A percentile compares a stretch with the other conserved stretches of the same genome.
Conservation (phyloP, 2,797 vertebrate species). For the Erethizon dorsatum region DNA sequence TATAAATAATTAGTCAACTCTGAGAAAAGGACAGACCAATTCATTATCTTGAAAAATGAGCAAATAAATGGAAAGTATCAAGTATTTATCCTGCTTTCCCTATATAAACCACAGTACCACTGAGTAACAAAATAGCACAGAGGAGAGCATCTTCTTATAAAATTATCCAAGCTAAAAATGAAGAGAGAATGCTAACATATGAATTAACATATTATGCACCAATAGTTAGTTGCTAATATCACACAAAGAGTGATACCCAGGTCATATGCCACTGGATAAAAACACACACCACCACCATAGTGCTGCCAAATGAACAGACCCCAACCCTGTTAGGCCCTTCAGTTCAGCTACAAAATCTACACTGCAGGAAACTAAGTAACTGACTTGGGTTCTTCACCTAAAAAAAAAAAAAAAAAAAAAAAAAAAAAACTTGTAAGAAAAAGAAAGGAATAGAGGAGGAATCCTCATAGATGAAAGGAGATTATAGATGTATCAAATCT, state of each 20-base stretch:
- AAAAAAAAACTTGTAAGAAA: background rate
- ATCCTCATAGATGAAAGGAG: background rate
- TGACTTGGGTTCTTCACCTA: background rate
- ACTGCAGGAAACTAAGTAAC: slow-evolving; percentile 19
- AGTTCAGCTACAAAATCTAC: slow-evolving; percentile 35
- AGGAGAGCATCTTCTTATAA: background rate
- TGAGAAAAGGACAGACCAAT: background rate
- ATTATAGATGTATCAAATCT: background rate
- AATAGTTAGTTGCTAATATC: background rate
- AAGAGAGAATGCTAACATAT: slow-evolving; percentile 23
- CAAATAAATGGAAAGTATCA: slow-evolving; percentile 1
- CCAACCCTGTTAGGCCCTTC: slow-evolving; percentile 32
- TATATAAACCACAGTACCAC: background rate
- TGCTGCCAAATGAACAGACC: slow-evolving; percentile 42
- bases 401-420: background rate
- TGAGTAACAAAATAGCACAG: slow-evolving; percentile 33
- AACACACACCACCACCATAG: slow-evolving; percentile 11
- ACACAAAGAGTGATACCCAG: slow-evolving; percentile 6
- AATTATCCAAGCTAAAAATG: slow-evolving; percentile 19
- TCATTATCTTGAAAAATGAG: slow-evolving; percentile 23
- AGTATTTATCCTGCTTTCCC: slow-evolving; percentile 4
- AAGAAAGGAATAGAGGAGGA: slow-evolving; percentile 7
- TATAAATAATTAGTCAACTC: background rate
- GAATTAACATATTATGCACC: background rate
- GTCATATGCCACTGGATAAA: background rate